phyloP scores from a whole-genome alignment of 2,797 vertebrate species.

The Coccyzus lansbergi region DNA sequence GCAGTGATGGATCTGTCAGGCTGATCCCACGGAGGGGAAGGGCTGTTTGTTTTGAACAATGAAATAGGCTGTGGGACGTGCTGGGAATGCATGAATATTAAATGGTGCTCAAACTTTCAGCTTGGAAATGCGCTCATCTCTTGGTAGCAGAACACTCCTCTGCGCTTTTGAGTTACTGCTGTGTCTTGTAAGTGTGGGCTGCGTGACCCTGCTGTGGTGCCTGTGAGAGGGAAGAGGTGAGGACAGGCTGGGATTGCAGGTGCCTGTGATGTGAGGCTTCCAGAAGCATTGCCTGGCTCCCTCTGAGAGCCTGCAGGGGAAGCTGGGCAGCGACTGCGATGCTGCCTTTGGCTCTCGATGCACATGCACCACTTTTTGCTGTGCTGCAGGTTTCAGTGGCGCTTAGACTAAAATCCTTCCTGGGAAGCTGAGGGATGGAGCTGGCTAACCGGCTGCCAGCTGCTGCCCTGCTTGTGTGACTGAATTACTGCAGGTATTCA shows the following conservation, averaged over 20 bases:
- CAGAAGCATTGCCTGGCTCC: background rate
- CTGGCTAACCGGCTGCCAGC: background rate
- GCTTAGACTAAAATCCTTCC: background rate
- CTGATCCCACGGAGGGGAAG: background rate
- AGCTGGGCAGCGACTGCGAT: background rate
- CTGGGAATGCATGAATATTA: background rate
- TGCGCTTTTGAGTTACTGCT: background rate
- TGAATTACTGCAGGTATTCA: background rate
- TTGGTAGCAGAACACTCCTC: background rate
- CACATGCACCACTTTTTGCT: background rate
- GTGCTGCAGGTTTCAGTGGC: background rate
- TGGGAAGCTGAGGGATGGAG: background rate
- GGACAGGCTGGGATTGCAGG: background rate
- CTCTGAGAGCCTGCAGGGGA: background rate
- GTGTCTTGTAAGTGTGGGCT: background rate
- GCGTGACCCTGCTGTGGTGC: background rate
- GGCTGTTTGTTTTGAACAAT: background rate
- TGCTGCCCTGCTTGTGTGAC: background rate
- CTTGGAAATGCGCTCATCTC: background rate
- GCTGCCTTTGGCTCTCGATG: background rate
- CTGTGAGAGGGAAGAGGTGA: background rate
- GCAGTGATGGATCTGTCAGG: background rate
- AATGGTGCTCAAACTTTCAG: background rate
- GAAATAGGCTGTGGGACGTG: background rate
- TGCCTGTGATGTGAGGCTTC: background rate